These are phyloP conservation scores for Pemphredon lugubris DNA, from an alignment of 2,888 invertebrate genomes.

Conservation along the genomic window DNA sequence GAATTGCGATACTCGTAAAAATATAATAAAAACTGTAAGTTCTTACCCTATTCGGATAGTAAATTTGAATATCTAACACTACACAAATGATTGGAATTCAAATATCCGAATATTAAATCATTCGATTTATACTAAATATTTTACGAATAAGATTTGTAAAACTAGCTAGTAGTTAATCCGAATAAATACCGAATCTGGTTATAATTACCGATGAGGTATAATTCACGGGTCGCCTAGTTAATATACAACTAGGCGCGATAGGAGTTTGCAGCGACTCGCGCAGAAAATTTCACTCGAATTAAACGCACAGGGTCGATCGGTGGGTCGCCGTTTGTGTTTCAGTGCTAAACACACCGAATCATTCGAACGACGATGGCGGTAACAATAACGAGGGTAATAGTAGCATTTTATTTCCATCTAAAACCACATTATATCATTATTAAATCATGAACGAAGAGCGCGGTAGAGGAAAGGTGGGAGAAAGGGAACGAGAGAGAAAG, in stretches of 20 bases:
- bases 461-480: neutral
- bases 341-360: neutral
- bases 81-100: too few relatives aligned
- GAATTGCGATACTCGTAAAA: too few relatives aligned
- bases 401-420: slow-evolving; percentile 63
- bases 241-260: neutral
- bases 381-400: slow-evolving; percentile 58
- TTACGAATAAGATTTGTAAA: too few relatives aligned
- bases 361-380: neutral
- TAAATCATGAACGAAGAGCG: slow-evolving; percentile 37
- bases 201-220: too few relatives aligned
- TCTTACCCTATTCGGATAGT: too few relatives aligned
- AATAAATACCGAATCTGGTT: too few relatives aligned
- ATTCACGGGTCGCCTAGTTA: neutral
- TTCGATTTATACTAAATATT: too few relatives aligned
- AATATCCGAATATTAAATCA: too few relatives aligned
- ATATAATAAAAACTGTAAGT: too few relatives aligned
- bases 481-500: slow-evolving; percentile 22
- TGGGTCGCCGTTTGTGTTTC: slow-evolving; percentile 9
- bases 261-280: neutral
- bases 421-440: slow-evolving; percentile 63
- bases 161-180: too few relatives aligned
- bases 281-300: slow-evolving; percentile 1
- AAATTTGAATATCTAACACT: too few relatives aligned
- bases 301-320: neutral